These are phyloP conservation scores for Periphyllus acericola DNA, from an alignment of 2,888 invertebrate genomes.

Conservation along the genomic window DNA sequence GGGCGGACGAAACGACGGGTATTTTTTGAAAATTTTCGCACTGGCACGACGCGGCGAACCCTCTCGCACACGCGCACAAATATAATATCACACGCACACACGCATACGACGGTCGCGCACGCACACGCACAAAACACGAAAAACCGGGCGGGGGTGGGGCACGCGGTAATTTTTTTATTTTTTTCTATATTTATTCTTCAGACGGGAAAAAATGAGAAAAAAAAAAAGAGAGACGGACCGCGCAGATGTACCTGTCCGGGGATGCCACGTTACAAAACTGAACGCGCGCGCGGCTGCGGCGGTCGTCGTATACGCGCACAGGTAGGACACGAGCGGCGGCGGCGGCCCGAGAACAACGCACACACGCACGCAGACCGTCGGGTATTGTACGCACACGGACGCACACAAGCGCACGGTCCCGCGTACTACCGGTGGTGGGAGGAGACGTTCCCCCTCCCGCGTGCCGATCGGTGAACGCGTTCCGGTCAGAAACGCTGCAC, in stretches of 20 bases:
- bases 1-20: constrained; percentile 25
- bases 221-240: constrained; percentile 1
- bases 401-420: too few species aligned
- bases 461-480: constrained; percentile 29
- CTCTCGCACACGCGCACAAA: constrained; percentile 34
- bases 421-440: background rate
- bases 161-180: background rate
- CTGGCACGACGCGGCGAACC: constrained; percentile 31
- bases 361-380: background rate
- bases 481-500: constrained; percentile 59
- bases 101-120: background rate
- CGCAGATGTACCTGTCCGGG: constrained; percentile 45
- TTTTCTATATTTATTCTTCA: background rate
- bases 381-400: too few species aligned
- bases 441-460: constrained; percentile 1
- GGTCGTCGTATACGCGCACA: background rate
- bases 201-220: background rate
- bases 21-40: constrained; percentile 43
- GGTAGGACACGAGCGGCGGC: constrained; percentile 20
- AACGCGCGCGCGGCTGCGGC: constrained; percentile 38
- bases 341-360: constrained; percentile 16
- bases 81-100: background rate
- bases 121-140: background rate
- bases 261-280: constrained; percentile 61
- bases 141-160: background rate